Base-by-base conservation (phyloP, 2,113 vertebrate genomes). In the Carassius gibelio region DNA sequence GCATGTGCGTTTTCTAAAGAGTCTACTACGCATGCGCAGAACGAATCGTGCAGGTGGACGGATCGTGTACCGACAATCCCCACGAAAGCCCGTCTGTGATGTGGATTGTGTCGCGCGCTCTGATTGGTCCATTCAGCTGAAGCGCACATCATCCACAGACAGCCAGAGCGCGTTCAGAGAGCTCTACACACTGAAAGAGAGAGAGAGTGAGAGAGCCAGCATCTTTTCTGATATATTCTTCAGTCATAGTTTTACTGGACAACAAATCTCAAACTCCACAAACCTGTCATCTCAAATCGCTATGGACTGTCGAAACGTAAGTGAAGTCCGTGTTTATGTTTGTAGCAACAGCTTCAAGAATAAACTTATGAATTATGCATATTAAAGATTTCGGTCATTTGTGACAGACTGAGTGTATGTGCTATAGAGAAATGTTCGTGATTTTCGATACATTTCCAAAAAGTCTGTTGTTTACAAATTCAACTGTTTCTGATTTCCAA, bases 291-390 rank as follows among this genome's bases (percentile, higher is more conserved):
- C 50, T 61, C 34, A 38, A 13, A 2, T 62, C 55, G 74, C 34
- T 38, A 91, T 91, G 90, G 90, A 91, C 26, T 91, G 90, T 87
- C 89, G 88, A 61, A 91, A 91, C 87, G 90, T 91, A 82, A 89
- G 90, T 90, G 42, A 3, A 83, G n/a, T 50, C 52, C 82, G 74
- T 84, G 52, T 71, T 78, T 19, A 14, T 57, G 34, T 17, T 81
- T 81, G 55, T 30, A 30, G 30, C 30, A 38, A 42, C 45, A 19
- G 19, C n/a, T 64, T 66, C 9, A 17, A 75, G 23, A 9, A 34
- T 0, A 78, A 36, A 72, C 30, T 62, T 45, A 6, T 81, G 55
- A 78, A 8, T 45, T 88, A 34, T 14, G 76, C 19, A 10, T 9
- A 45, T 42, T 42, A 42, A 42, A 11, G 30, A 45, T 45, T 45